Evolutionary conservation across 2,113 vertebrate species (phyloP).

Genomic region (Phainopepla nitens): DNA sequence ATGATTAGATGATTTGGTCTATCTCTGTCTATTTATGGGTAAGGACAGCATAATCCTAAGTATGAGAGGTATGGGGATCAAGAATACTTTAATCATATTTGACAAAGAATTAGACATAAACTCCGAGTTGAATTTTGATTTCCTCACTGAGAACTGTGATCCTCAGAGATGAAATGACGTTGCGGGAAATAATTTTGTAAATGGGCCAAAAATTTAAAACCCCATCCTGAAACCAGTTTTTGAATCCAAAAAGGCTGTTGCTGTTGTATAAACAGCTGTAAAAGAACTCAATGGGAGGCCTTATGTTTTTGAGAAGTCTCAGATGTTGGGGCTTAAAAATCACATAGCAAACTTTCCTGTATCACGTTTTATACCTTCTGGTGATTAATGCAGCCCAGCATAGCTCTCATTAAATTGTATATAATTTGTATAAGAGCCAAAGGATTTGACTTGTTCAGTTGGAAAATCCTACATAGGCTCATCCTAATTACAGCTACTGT

Average conservation of each 20-base stretch:
- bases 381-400: neutral
- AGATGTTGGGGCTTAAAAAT: neutral
- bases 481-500: neutral
- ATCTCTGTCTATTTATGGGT: neutral
- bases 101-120: neutral
- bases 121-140: neutral
- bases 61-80: neutral
- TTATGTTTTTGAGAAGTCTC: neutral
- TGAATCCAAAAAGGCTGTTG: neutral
- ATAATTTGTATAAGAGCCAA: neutral
- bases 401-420: neutral
- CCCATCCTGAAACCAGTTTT: neutral
- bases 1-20: neutral
- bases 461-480: neutral
- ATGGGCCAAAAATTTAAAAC: neutral
- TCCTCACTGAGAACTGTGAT: neutral
- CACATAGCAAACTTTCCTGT: neutral
- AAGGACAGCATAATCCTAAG: neutral
- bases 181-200: neutral
- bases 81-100: neutral
- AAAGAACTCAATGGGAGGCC: neutral
- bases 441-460: neutral
- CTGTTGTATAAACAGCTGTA: neutral
- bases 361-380: neutral
- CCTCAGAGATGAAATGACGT: neutral